A percentile compares a stretch with the other conserved stretches of the same genome.
Evolutionary conservation across 2,888 invertebrate genomes (phyloP).

Genomic region (Cerceris ruficornis): DNA sequence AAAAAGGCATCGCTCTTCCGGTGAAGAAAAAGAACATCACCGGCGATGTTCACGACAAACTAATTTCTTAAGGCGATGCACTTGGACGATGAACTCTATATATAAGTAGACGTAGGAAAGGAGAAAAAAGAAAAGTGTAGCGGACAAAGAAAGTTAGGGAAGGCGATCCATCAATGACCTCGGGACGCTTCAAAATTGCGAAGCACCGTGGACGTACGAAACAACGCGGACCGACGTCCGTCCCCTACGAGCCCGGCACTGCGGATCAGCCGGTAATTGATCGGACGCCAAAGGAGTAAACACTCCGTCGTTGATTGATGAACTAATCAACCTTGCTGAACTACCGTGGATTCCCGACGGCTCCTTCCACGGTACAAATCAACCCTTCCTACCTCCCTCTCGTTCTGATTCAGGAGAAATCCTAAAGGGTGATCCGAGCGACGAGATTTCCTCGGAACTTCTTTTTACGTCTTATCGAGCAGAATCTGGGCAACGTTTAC

Average conservation of each 20-base stretch:
- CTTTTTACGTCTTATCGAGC: neutral
- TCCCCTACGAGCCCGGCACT: conserved; percentile 44
- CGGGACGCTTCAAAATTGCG: conserved; percentile 71
- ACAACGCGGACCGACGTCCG: conserved; percentile 45
- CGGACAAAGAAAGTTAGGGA: conserved; percentile 59
- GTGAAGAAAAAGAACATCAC: neutral
- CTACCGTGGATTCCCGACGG: conserved; percentile 53
- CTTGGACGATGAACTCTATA: conserved; percentile 62
- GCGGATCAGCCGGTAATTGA: conserved; percentile 77
- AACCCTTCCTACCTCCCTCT: conserved; percentile 23
- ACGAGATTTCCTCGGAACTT: neutral
- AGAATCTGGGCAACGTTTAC: too few species aligned
- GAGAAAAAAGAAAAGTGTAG: conserved; percentile 21
- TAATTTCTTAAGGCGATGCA: conserved; percentile 66
- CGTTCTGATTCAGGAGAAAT: neutral
- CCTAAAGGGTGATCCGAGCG: neutral
- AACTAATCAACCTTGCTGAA: conserved; percentile 75
- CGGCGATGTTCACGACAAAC: conserved; percentile 42
- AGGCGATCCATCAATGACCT: conserved; percentile 72
- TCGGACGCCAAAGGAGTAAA: conserved; percentile 77
- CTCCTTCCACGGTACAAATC: conserved; percentile 20
- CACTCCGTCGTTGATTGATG: conserved; percentile 79
- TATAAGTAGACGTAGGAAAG: conserved; percentile 46
- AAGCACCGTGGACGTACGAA: conserved; percentile 48
- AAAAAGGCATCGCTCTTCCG: neutral